Evolutionary conservation across 2,797 vertebrate genomes (phyloP), one percentile per base, ranked within the genome.

Genomic region (Pipistrellus nathusii): DNA sequence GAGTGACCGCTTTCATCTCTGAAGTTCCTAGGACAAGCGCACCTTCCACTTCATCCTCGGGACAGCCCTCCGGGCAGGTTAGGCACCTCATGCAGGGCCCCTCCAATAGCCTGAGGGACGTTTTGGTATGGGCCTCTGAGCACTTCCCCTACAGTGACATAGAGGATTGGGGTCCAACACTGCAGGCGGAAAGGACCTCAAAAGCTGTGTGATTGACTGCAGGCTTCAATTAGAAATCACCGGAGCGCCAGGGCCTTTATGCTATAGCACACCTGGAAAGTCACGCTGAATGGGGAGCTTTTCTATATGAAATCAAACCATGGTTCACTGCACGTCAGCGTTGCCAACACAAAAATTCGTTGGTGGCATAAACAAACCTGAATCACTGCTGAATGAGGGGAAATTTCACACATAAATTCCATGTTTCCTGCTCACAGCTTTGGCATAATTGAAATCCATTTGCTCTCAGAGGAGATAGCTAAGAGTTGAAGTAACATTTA

Each of bases 181-280:
- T 3, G 77, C 25, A 9, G 68, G 59, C 11, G 2, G 72, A 6
- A 84, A 78, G 46, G 83, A 75, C 84, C 53, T 64, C 38, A 8
- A 14, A 59, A 73, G 27, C 95, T 59, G 20, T 1, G 48, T 41
- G 41, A 82, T 10, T 93, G 57, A 87, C 77, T 86, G 25, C 20
- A 0, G 25, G 17, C 77, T 93, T 97, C 97, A 95, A 91, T 95
- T 88, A 32, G 83, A 94, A 96, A 97, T 97, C 95, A 96, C 17
- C 1, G 0, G n/a, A 80, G 30, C 89, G 86, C 91, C 83, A 94
- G 59, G 71, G 90, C 82, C 85, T 95, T 97, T 97, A 94, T 95
- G 44, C 23, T 5, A 2, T 9, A 5, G 62, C 93, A 87, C 97
- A 96, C 95, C 94, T 89, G 94, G 95, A 55, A 66, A 95, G 92